Base-by-base conservation (phyloP, 1,140 invertebrate species). In the Anadara kagoshimensis region DNA sequence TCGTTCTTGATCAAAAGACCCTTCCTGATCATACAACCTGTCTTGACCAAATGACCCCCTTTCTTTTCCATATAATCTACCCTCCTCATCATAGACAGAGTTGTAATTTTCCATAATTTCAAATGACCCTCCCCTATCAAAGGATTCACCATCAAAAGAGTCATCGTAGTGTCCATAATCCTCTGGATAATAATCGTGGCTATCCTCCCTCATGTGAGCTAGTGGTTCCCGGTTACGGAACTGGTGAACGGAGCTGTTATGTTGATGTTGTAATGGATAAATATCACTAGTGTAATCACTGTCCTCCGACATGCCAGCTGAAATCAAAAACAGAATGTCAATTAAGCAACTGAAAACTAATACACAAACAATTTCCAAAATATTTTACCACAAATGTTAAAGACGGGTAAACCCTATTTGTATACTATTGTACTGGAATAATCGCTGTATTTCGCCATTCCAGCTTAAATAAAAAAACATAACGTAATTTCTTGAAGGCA, bases 231-330 rank as follows among this genome's bases (percentile, higher is more conserved):
- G 41, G 78, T 81, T 81, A 24, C 84, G 78, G 56, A 86, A 88
- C 82, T 90, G 89, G 74, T 88, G 88, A 8, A 84, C 84, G 1
- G 88, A 87, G 16, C 78, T 84, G 73, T 90, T 90, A 72, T 89
- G 85, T 61, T 90, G 89, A 65, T 90, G 95, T 72, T 97, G 94
- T 43, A 86, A 80, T 51, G 97, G 97, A 90, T 95, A 98, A 82
- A 98, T 92, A 90, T 99, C 97, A 68, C 95, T 96, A 43, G 97
- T 98, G 89, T 99, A 99, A 90, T 99, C 97, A 80, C 94, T 95
- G 90, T 97, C 97, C 90, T 99, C 97, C 26, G 96, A 98, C 88
- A 98, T 95, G 58, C 96, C 96, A 84, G 96, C 96, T 97, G 91
- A 43, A 80, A 75, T 22, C 36, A 43, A 14, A 61, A 59, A 53